phyloP scores from a whole-genome alignment of 2,888 invertebrate genomes.

The Chrysodeixis includens region DNA sequence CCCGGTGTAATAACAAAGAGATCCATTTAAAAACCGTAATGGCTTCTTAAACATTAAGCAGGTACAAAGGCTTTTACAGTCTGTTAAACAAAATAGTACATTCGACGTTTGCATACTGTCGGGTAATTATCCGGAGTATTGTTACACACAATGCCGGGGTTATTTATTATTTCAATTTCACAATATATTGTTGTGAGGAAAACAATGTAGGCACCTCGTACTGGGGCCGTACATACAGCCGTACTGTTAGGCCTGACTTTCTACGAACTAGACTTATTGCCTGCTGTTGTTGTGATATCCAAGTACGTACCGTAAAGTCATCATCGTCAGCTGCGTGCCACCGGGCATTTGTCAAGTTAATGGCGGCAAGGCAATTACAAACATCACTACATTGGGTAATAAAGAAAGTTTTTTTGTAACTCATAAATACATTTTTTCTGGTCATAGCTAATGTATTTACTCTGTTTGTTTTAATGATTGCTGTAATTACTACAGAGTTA shows the following conservation, averaged over 20 bases:
- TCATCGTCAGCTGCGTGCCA: conserved; percentile 26
- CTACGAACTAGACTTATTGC: conserved; percentile 37
- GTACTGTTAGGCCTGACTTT: conserved; percentile 50
- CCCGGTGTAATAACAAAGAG: conserved; percentile 46
- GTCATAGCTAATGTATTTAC: background rate
- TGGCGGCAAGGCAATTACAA: background rate
- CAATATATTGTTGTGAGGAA: conserved; percentile 67
- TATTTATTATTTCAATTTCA: conserved; percentile 77
- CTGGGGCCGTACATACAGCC: conserved; percentile 25
- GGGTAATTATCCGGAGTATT: conserved; percentile 77
- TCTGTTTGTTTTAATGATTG: conserved; percentile 1
- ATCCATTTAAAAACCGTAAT: conserved; percentile 46
- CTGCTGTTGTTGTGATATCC: conserved; percentile 31
- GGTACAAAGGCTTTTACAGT: conserved; percentile 80
- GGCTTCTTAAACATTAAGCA: conserved; percentile 61
- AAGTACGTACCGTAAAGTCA: conserved; percentile 23
- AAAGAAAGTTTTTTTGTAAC: background rate
- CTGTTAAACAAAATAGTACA: conserved; percentile 82
- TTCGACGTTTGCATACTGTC: conserved; percentile 72
- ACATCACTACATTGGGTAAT: background rate
- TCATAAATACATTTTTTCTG: background rate
- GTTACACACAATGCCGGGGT: conserved; percentile 70
- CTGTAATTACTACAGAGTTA: background rate
- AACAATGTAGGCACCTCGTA: conserved; percentile 65
- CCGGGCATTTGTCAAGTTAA: background rate